Base-by-base conservation (phyloP, 1,140 invertebrate species). In the Mya arenaria region DNA sequence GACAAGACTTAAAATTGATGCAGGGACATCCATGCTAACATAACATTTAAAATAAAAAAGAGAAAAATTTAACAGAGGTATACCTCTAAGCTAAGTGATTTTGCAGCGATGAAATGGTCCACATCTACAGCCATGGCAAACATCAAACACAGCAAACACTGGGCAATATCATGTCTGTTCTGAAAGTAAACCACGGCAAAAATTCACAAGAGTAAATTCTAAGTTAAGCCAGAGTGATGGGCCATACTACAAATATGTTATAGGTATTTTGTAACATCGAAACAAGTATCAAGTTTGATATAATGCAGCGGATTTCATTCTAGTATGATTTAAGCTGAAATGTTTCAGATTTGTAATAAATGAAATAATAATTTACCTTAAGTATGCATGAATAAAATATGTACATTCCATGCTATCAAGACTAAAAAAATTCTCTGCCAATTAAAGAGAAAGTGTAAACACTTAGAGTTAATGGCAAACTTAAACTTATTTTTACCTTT, bases 21-120 rank as follows among this genome's bases (percentile, higher is more conserved):
- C n/a, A n/a, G n/a, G n/a, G n/a, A n/a, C n/a, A n/a, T n/a, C n/a
- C n/a, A n/a, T n/a, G n/a, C n/a, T n/a, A n/a, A n/a, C n/a, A n/a
- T n/a, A n/a, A n/a, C n/a, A n/a, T n/a, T n/a, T n/a, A n/a, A n/a
- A n/a, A n/a, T n/a, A n/a, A n/a, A n/a, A n/a, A n/a, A n/a, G n/a
- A n/a, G n/a, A n/a, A n/a, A n/a, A n/a, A n/a, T n/a, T n/a, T n/a
- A n/a, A n/a, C n/a, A n/a, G n/a, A n/a, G n/a, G n/a, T 62, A 68
- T 80, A 91, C 90, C 72, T 86, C 72, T 17, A 91, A 81, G 28
- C 79, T 71, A 5, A 89, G 65, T 32, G 90, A 91, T 65, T 81
- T 73, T 4, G 91, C 91, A 34, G 83, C 80, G 10, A 91, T 41
- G 79, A 92, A 92, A 73, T 92, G 91, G 72, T 92, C 91, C 1